These are phyloP conservation scores for Microcebus ravelobensis DNA, from an alignment of 2,113 vertebrate species.

Conservation along the genomic window DNA sequence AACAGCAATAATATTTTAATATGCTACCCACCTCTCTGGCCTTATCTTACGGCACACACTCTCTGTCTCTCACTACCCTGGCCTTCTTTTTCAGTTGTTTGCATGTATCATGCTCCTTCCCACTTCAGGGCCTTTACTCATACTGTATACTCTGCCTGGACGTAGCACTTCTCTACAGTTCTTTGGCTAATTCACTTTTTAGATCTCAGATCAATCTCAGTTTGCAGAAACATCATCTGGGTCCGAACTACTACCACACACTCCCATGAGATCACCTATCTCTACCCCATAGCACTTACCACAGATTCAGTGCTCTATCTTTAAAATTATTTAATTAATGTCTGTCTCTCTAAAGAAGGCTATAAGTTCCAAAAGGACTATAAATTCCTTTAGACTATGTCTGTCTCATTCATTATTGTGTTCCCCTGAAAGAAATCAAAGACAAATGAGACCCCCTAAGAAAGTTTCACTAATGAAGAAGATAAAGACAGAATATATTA, in stretches of 20 bases:
- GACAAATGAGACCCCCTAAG: neutral
- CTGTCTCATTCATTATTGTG: neutral
- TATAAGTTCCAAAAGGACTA: neutral
- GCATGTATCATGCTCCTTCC: neutral
- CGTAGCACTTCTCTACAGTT: neutral
- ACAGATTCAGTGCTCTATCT: neutral
- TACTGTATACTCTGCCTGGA: neutral
- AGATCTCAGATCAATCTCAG: conserved; percentile 2
- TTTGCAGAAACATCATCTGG: neutral
- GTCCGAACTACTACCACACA: neutral
- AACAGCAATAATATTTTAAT: neutral
- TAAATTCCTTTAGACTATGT: neutral
- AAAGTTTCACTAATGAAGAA: neutral
- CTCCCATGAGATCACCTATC: neutral
- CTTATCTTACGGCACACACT: neutral
- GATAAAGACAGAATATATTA: neutral
- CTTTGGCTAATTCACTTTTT: neutral
- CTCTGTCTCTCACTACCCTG: neutral
- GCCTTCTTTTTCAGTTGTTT: neutral
- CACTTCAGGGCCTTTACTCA: neutral
- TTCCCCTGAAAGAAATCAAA: neutral
- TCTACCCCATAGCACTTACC: neutral
- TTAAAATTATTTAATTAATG: neutral
- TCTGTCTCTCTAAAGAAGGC: neutral
- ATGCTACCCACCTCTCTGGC: neutral